Evolutionary conservation across 1,140 invertebrate genomes (phyloP).

Genomic region (Nasonia giraulti): DNA sequence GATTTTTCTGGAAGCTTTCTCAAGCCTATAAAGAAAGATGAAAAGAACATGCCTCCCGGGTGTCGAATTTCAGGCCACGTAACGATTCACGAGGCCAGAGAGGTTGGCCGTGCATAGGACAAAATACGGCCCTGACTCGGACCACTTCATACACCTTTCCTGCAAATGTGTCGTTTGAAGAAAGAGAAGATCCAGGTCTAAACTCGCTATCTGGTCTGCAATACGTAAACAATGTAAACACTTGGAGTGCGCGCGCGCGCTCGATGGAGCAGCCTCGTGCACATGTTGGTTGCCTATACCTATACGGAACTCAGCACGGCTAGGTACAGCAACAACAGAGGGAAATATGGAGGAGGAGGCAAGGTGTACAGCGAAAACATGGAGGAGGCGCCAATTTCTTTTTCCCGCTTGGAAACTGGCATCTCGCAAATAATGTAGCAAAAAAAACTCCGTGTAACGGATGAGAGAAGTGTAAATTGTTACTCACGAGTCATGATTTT

Average conservation of each 20-base stretch:
- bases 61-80: not conserved
- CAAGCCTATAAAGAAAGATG: not conserved
- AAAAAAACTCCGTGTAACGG: too few species aligned
- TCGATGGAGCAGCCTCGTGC: too few species aligned
- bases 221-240: too few species aligned
- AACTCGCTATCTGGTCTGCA: too few species aligned
- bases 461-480: not conserved
- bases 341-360: not conserved
- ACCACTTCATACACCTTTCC: too few species aligned
- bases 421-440: too few species aligned
- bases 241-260: too few species aligned
- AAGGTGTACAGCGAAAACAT: constrained; percentile 9
- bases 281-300: too few species aligned
- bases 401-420: not conserved
- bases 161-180: too few species aligned
- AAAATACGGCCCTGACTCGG: not conserved
- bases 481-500: constrained; percentile 72
- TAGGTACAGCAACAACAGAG: not conserved
- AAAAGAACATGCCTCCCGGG: not conserved
- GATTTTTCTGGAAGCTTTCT: constrained; percentile 9
- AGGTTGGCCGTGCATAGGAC: too few species aligned
- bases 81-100: not conserved
- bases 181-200: too few species aligned
- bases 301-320: too few species aligned
- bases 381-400: not conserved